Percentiles rank a stretch among this genome's conserved stretches.
phyloP scores from a whole-genome alignment of 2,797 vertebrate species.

The Heterohyrax brucei region DNA sequence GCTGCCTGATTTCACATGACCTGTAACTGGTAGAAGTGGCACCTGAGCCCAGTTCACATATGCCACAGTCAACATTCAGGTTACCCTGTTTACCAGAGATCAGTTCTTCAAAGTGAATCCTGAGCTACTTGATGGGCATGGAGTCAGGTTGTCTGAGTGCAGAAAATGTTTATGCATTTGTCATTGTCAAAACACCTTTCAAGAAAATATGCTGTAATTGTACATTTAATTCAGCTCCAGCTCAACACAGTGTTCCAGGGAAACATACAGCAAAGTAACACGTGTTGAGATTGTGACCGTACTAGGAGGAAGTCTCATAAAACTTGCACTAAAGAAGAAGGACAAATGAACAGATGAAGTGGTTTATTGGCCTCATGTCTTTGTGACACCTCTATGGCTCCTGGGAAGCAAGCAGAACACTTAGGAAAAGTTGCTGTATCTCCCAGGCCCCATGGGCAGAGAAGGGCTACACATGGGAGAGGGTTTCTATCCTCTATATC shows the following conservation, averaged over 20 bases:
- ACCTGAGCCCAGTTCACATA: neutral
- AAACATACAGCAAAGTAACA: conserved; percentile 6
- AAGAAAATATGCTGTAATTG: conserved; percentile 69
- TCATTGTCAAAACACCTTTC: conserved; percentile 76
- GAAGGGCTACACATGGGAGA: neutral
- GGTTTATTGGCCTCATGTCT: conserved; percentile 52
- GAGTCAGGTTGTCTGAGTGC: neutral
- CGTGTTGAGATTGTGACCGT: conserved; percentile 65
- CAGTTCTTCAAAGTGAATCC: neutral
- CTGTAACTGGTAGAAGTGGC: neutral
- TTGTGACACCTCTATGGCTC: conserved; percentile 56
- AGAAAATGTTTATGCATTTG: conserved; percentile 58
- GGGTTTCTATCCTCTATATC: neutral
- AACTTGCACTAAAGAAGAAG: conserved; percentile 62
- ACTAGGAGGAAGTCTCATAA: conserved; percentile 65
- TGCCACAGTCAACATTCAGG: neutral
- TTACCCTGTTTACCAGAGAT: neutral
- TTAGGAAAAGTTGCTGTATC: neutral
- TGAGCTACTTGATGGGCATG: conserved; percentile 6
- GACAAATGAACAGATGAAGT: conserved; percentile 59
- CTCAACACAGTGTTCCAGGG: neutral
- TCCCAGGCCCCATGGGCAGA: neutral
- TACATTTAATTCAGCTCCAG: conserved; percentile 61
- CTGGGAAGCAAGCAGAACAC: conserved; percentile 16
- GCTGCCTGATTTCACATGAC: neutral